phyloP scores from a whole-genome alignment of 2,888 invertebrate species.

The Mythimna albipuncta region DNA sequence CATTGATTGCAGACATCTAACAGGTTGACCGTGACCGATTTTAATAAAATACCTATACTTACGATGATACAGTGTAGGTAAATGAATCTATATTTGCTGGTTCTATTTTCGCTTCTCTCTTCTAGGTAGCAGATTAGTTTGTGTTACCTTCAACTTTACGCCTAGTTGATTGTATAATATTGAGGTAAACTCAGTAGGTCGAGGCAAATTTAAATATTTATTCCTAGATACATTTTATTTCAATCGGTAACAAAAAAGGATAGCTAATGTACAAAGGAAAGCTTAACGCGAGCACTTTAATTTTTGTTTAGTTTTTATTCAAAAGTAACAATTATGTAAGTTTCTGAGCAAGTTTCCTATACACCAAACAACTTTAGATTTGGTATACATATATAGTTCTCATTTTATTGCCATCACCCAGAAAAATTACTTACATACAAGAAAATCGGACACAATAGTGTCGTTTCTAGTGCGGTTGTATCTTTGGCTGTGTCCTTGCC shows the following conservation, averaged over 20 bases:
- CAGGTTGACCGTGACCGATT: slow-evolving; percentile 70
- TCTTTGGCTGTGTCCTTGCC: slow-evolving; percentile 83
- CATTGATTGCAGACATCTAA: slow-evolving; percentile 51
- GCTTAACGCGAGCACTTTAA: no score
- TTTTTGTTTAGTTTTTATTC: background rate
- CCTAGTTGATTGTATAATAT: slow-evolving; percentile 4
- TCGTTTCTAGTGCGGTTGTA: slow-evolving; percentile 74
- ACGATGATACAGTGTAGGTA: slow-evolving; percentile 44
- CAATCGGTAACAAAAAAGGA: no score
- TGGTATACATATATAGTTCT: background rate
- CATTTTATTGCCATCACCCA: background rate
- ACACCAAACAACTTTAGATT: background rate
- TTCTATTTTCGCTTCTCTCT: slow-evolving; percentile 38
- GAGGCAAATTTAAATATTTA: background rate
- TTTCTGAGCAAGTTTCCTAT: background rate
- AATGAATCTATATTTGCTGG: slow-evolving; percentile 58
- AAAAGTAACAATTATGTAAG: background rate
- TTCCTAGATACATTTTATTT: no score
- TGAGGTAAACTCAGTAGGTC: background rate
- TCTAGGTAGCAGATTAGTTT: slow-evolving; percentile 31
- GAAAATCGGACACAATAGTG: slow-evolving; percentile 9
- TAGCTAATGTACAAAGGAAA: no score
- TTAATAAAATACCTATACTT: slow-evolving; percentile 50
- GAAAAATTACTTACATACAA: background rate
- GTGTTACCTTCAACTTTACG: slow-evolving; percentile 47